Base-by-base conservation (phyloP, 2,888 invertebrate genomes). In the Aethes cnicana region DNA sequence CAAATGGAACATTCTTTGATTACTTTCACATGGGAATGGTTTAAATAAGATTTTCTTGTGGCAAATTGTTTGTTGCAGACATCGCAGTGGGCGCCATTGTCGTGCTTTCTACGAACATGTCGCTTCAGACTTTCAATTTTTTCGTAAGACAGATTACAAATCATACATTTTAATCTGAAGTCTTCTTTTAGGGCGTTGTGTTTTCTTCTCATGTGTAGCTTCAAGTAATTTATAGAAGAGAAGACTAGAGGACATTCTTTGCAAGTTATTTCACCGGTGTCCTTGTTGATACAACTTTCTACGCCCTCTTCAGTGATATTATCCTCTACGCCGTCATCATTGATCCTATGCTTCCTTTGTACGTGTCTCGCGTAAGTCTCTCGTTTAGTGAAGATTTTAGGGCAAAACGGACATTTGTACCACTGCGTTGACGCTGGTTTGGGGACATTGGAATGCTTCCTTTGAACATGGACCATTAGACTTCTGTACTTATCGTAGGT, bases 91-190 rank as follows among this genome's bases (percentile, higher is more conserved):
- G 79, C 74, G 0, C 75, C 78, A n/a, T 69, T 64, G 4, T 81
- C 81, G 20, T 89, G 89, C 69, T 88, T 89, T 44, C 88, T 69
- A 36, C 81, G 64, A 0, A 88, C 73, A 56, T 89, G 89, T 3
- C 86, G 65, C 57, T 87, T 87, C 1, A 89, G 65, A 56, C 89
- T 89, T 43, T 87, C 86, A n/a, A 85, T 74, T 61, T 85, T 88
- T 50, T 86, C 77, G 33, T 88, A 89, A 0, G 87, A 87, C n/a
- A 89, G 63, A 53, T 82, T 81, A 54, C 89, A 89, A 49, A 87
- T 78, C 39, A 74, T 76, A 58, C 89, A 89, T 58, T 86, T 87
- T 30, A 86, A 66, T 55, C 79, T 70, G 48, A 85, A 89, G 42
- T 84, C 72, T 2, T 87, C 82, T 43, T 68, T 72, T 18, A 84